phyloP scores from a whole-genome alignment of 35 echinoderm and acorn worm species.

The Hemicentrotus pulcherrimus region DNA sequence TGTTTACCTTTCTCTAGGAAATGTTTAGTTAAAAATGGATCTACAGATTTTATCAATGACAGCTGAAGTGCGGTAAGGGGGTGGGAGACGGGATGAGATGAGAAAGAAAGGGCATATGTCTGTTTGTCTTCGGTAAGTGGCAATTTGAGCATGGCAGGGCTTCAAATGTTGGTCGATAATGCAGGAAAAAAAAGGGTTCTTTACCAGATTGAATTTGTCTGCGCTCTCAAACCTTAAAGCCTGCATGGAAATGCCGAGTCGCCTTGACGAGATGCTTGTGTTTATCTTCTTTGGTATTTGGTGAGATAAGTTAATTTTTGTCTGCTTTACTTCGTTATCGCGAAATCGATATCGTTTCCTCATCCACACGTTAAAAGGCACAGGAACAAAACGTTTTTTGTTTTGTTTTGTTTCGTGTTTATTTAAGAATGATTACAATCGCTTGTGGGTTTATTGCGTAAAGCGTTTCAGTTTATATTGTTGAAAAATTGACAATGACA shows the following conservation, averaged over 20 bases:
- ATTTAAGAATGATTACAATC: neutral
- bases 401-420: neutral
- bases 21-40: neutral
- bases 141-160: neutral
- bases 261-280: neutral
- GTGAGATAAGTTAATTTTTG: neutral
- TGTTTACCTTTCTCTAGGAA: neutral
- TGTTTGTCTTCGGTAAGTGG: neutral
- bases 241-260: neutral
- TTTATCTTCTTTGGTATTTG: neutral
- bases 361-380: neutral
- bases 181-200: neutral
- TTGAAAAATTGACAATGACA: neutral
- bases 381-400: neutral
- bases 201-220: neutral
- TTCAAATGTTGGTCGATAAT: constrained; percentile 13
- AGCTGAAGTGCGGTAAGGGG: neutral
- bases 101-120: neutral
- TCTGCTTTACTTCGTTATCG: neutral
- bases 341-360: neutral
- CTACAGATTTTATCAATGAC: constrained; percentile 5
- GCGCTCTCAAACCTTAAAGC: neutral
- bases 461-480: neutral
- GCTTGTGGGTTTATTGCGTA: neutral
- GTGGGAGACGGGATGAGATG: neutral